These are phyloP conservation scores for Sylvia borin DNA, from an alignment of 2,797 vertebrate genomes.

Conservation along the genomic window DNA sequence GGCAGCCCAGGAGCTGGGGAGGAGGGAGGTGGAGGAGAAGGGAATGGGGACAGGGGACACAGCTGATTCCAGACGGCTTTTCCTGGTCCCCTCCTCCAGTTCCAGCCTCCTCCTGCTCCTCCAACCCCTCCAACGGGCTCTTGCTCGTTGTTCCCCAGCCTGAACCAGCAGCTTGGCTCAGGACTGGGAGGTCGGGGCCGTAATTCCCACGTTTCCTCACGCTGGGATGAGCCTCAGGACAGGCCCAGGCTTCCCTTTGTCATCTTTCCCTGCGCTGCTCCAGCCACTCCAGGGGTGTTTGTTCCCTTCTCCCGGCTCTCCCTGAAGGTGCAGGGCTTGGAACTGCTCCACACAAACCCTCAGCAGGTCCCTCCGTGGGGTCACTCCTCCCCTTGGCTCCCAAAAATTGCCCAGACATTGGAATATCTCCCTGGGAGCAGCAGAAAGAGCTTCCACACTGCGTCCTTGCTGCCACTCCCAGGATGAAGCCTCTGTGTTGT, in stretches of 20 bases:
- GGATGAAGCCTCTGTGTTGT: background rate
- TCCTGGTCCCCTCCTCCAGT: background rate
- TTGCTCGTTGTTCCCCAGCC: background rate
- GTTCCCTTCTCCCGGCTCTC: background rate
- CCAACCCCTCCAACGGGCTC: background rate
- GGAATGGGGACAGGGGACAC: background rate
- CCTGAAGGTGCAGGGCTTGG: background rate
- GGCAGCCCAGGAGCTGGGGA: background rate
- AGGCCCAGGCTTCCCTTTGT: background rate
- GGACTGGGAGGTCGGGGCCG: background rate
- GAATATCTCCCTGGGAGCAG: background rate
- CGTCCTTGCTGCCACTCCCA: background rate
- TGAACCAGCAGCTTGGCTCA: background rate
- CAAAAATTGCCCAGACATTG: background rate
- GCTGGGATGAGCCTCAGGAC: background rate
- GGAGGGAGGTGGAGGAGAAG: background rate
- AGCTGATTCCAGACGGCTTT: background rate
- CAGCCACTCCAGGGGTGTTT: background rate
- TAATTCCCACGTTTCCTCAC: constrained; percentile 18
- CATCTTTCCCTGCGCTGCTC: too few species aligned
- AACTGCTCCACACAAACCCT: background rate
- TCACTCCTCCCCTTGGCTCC: background rate
- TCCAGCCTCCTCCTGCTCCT: background rate
- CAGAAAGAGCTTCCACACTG: background rate
- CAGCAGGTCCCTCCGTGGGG: background rate